Evolutionary conservation across 2,797 vertebrate species (phyloP).

Genomic region (Diceros bicornis): DNA sequence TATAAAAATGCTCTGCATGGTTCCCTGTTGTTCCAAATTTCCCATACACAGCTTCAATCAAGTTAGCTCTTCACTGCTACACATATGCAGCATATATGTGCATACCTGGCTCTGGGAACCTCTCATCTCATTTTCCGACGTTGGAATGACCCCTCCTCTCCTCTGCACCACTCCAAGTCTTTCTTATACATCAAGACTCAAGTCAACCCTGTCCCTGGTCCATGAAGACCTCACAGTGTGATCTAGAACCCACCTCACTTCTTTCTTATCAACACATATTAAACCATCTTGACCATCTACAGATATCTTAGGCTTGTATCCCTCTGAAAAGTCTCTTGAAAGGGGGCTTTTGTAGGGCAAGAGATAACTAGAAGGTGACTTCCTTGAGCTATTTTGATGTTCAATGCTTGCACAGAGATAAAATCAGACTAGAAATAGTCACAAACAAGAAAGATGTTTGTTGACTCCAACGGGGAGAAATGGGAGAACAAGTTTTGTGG

Average conservation of each 20-base stretch:
- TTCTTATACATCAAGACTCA: background rate
- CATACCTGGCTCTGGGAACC: background rate
- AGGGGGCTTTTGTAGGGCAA: background rate
- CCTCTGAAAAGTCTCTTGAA: constrained; percentile 18
- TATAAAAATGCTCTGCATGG: background rate
- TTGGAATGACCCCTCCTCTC: background rate
- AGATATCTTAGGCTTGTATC: background rate
- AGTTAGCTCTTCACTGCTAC: background rate
- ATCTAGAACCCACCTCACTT: background rate
- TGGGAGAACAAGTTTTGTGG: background rate
- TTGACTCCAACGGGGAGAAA: background rate
- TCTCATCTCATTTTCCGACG: background rate
- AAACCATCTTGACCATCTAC: background rate
- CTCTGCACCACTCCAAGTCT: background rate
- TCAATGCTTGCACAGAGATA: background rate
- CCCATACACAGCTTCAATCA: background rate
- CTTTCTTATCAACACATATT: background rate
- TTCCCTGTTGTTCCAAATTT: background rate
- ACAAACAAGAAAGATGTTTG: background rate
- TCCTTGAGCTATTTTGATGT: background rate
- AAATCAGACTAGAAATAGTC: background rate
- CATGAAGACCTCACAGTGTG: background rate
- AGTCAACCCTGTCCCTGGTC: background rate
- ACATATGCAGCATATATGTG: background rate
- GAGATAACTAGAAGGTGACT: background rate